phyloP scores from a whole-genome alignment of 2,888 invertebrate species.

The Dyspetes luteomarginatus region DNA sequence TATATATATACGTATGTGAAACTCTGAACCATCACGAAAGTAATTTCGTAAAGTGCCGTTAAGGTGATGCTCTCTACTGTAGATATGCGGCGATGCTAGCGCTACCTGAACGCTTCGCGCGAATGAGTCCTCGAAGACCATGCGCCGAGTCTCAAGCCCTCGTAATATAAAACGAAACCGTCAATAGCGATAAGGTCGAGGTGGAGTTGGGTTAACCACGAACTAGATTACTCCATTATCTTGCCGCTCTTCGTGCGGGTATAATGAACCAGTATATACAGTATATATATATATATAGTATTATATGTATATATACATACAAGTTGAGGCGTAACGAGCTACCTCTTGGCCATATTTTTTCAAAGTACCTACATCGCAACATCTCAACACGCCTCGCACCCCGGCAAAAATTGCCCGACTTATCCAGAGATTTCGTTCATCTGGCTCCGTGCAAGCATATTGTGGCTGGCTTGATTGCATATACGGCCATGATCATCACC shows the following conservation, averaged over 20 bases:
- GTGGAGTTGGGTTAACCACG: constrained; percentile 55
- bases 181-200: constrained; percentile 59
- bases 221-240: constrained; percentile 65
- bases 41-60: constrained; percentile 61
- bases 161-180: constrained; percentile 51
- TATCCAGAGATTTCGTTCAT: too few species aligned
- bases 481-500: too few species aligned
- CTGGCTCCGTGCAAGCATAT: too few species aligned
- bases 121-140: constrained; percentile 46
- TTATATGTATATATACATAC: constrained; percentile 25
- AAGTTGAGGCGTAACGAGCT: constrained; percentile 36
- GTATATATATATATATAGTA: constrained; percentile 18
- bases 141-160: constrained; percentile 3
- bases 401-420: too few species aligned
- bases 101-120: constrained; percentile 7
- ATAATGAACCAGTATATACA: constrained; percentile 22
- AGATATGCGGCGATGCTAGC: constrained; percentile 22
- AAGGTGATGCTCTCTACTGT: constrained; percentile 32
- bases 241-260: constrained; percentile 23
- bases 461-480: too few species aligned
- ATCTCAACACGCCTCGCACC: too few species aligned
- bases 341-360: constrained; percentile 34
- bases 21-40: constrained; percentile 53
- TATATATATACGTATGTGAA: constrained; percentile 26
- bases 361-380: constrained; percentile 48